Evolutionary conservation across 1,140 invertebrate species (phyloP).

Genomic region (Sinonovacula constricta): DNA sequence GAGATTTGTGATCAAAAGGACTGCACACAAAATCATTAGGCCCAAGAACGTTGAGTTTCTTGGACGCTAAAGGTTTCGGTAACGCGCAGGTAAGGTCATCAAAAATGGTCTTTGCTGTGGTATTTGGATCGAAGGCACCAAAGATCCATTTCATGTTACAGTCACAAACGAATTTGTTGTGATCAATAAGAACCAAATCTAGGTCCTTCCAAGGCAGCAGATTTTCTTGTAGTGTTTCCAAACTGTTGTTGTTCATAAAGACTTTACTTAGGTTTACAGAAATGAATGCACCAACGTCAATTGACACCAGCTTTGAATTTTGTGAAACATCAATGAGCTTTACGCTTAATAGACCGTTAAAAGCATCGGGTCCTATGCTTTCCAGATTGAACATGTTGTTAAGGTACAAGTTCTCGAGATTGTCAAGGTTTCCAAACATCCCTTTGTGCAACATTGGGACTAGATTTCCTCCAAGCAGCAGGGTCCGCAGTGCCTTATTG

Average conservation of each 20-base stretch:
- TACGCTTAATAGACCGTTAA: constrained; percentile 3
- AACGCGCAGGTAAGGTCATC: constrained; percentile 5
- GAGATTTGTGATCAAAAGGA: background rate
- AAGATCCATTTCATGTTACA: constrained; percentile 42
- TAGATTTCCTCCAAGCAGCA: constrained; percentile 1
- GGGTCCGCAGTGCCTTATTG: background rate
- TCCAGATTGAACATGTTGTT: constrained; percentile 7
- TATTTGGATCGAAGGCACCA: constrained; percentile 27
- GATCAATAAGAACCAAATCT: background rate
- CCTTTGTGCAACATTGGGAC: background rate
- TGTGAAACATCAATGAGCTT: constrained; percentile 6
- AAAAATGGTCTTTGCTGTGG: constrained; percentile 15
- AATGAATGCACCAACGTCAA: constrained; percentile 30
- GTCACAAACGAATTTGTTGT: constrained; percentile 34
- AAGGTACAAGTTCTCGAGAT: constrained; percentile 3
- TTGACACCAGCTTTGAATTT: background rate
- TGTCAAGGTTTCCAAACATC: constrained; percentile 16
- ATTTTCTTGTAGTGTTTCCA: constrained; percentile 10
- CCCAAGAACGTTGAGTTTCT: background rate
- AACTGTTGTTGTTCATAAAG: constrained; percentile 4
- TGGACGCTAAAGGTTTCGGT: background rate
- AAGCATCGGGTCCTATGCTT: constrained; percentile 27
- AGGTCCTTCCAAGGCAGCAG: constrained; percentile 17
- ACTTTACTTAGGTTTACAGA: constrained; percentile 4
- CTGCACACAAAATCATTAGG: background rate